These are phyloP conservation scores for Andricus quercusramuli DNA, from an alignment of 2,888 invertebrate genomes.

Conservation along the genomic window DNA sequence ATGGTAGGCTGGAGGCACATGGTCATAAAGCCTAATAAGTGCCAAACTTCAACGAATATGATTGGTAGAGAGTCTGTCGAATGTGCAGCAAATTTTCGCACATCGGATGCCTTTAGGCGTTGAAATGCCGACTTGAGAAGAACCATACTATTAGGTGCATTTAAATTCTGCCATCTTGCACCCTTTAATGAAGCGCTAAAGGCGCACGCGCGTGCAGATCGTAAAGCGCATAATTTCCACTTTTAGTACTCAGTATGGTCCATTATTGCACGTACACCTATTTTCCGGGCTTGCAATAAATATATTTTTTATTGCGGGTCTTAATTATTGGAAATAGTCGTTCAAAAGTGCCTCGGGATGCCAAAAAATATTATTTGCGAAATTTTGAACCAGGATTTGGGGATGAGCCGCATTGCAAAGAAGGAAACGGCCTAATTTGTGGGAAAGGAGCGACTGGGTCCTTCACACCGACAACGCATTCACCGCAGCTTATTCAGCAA, in stretches of 20 bases:
- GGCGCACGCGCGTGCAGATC: constrained; percentile 50
- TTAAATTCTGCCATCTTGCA: constrained; percentile 56
- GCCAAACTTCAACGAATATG: neutral
- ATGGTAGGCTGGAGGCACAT: neutral
- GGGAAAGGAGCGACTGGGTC: no score
- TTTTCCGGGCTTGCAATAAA: neutral
- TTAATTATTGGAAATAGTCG: neutral
- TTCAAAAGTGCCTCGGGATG: no score
- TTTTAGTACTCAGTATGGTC: neutral
- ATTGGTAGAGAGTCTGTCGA: constrained; percentile 4
- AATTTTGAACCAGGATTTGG: no score
- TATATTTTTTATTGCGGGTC: neutral
- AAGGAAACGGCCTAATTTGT: no score
- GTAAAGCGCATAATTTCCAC: constrained; percentile 3
- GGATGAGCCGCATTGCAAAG: no score
- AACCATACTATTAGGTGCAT: constrained; percentile 58
- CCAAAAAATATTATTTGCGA: no score
- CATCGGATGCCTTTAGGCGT: neutral
- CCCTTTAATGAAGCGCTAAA: constrained; percentile 63
- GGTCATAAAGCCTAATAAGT: neutral
- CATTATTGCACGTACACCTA: neutral
- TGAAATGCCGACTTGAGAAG: constrained; percentile 54
- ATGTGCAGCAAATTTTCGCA: constrained; percentile 15
- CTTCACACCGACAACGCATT: no score
- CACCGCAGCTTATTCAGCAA: no score